These are phyloP conservation scores for Physeter macrocephalus DNA, from an alignment of 2,113 vertebrate species.

Conservation along the genomic window DNA sequence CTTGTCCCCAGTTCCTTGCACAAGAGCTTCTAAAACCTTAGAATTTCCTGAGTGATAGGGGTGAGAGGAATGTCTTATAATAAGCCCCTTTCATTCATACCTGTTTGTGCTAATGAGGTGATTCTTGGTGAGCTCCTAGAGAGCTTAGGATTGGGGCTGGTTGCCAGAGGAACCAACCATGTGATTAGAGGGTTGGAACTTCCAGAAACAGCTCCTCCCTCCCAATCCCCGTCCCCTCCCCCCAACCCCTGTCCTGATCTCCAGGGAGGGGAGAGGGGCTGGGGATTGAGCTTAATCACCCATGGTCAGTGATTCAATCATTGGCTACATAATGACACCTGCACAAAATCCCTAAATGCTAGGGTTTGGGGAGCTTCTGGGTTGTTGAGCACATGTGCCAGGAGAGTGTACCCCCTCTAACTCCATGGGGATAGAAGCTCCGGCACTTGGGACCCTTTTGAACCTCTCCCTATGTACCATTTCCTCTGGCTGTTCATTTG, in stretches of 20 bases:
- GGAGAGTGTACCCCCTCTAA: too few relatives aligned
- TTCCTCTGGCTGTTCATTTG: neutral
- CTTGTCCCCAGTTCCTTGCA: neutral
- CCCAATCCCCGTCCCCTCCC: too few relatives aligned
- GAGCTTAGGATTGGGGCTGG: neutral
- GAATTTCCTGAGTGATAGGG: neutral
- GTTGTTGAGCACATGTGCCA: neutral
- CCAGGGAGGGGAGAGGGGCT: neutral
- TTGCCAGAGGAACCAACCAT: neutral
- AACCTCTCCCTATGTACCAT: neutral
- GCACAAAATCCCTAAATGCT: neutral
- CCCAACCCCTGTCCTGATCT: neutral
- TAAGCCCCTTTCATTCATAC: neutral
- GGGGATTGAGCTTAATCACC: neutral
- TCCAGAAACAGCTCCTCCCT: neutral
- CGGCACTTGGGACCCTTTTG: neutral
- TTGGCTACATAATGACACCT: neutral
- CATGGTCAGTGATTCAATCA: neutral
- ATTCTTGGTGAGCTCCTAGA: neutral
- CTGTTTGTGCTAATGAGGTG: neutral
- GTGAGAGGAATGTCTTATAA: neutral
- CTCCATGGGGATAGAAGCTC: neutral
- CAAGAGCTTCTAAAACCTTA: neutral
- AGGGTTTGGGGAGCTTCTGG: neutral
- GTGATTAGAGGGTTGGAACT: neutral